Conservation (phyloP, 2,113 vertebrate genomes). For the Vombatus ursinus region DNA sequence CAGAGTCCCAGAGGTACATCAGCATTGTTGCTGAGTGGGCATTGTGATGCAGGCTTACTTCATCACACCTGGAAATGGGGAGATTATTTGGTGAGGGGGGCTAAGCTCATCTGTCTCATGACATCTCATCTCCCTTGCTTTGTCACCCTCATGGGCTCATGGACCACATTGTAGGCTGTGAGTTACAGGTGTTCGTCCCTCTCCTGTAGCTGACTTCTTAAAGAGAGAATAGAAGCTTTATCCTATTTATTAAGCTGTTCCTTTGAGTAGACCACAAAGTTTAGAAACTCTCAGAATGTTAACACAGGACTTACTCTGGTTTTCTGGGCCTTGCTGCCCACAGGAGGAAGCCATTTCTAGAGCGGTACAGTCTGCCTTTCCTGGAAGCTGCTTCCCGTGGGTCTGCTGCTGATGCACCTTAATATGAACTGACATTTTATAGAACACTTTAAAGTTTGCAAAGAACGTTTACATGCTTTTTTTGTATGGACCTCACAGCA, state of each 20-base stretch:
- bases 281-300: slow-evolving; percentile 17
- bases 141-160: slow-evolving; percentile 5
- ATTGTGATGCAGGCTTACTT: background rate
- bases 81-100: background rate
- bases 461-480: background rate
- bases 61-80: background rate
- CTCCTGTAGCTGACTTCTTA: background rate
- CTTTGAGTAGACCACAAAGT: background rate
- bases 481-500: background rate
- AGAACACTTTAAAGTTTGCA: background rate
- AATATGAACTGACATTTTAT: background rate
- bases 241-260: slow-evolving; percentile 31
- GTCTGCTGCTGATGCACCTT: background rate
- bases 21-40: background rate
- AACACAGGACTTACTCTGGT: slow-evolving; percentile 46
- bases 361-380: slow-evolving; percentile 45
- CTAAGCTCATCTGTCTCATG: background rate
- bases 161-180: slow-evolving; percentile 14
- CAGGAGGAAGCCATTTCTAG: slow-evolving; percentile 26
- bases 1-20: slow-evolving; percentile 12
- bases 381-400: slow-evolving; percentile 12
- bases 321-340: background rate
- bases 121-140: background rate
- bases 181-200: slow-evolving; percentile 38
- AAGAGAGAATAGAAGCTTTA: slow-evolving; percentile 12